Percentiles rank a stretch among this genome's conserved stretches.
Evolutionary conservation across 2,888 invertebrate genomes (phyloP).

Genomic region (Ophion slaviceki): DNA sequence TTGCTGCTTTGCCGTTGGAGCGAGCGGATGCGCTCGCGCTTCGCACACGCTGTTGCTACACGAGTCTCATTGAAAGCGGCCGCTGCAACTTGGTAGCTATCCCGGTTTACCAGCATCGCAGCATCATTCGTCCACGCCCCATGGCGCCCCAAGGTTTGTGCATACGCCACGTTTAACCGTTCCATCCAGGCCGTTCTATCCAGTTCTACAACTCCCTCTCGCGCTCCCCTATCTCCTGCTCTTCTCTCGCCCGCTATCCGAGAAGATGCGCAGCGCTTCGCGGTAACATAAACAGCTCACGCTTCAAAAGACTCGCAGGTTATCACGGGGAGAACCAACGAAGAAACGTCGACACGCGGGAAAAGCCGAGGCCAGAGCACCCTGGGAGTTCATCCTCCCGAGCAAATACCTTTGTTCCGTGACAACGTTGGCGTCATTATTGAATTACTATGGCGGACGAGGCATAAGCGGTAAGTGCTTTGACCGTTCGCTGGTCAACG

Average conservation of each 20-base stretch:
- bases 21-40: slow-evolving; percentile 45
- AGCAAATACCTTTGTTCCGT: slow-evolving; percentile 26
- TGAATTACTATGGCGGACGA: slow-evolving; percentile 27
- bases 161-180: slow-evolving; percentile 65
- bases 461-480: slow-evolving; percentile 31
- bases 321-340: slow-evolving; percentile 17
- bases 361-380: neutral
- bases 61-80: slow-evolving; percentile 47
- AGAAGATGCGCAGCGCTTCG: slow-evolving; percentile 43
- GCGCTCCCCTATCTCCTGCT: neutral
- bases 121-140: slow-evolving; percentile 63
- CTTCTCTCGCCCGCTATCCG: slow-evolving; percentile 15
- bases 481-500: slow-evolving; percentile 8
- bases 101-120: slow-evolving; percentile 46
- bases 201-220: neutral
- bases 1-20: slow-evolving; percentile 52
- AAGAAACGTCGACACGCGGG: slow-evolving; percentile 2
- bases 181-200: slow-evolving; percentile 52
- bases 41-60: slow-evolving; percentile 57
- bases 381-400: slow-evolving; percentile 16
- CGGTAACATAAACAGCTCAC: slow-evolving; percentile 37
- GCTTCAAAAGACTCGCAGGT: slow-evolving; percentile 52
- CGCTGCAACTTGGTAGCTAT: slow-evolving; percentile 26
- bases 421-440: slow-evolving; percentile 7
- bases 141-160: slow-evolving; percentile 56